phyloP scores from a whole-genome alignment of 2,888 invertebrate species.

The Xestia c-nigrum region DNA sequence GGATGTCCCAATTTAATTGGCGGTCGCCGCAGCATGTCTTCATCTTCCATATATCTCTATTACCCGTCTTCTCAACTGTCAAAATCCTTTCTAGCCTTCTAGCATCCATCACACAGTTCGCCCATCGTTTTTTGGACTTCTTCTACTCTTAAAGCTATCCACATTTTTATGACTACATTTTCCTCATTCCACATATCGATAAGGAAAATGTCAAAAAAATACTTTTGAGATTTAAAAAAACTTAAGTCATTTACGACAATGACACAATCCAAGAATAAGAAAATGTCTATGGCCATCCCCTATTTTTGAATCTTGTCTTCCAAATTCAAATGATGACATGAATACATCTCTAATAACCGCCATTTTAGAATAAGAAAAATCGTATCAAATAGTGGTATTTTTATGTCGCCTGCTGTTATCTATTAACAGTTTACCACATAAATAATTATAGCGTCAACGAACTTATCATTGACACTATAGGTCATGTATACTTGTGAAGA shows the following conservation, averaged over 20 bases:
- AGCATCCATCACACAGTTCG: background rate
- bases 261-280: background rate
- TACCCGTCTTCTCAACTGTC: background rate
- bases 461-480: constrained; percentile 14
- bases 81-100: background rate
- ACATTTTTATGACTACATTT: no score
- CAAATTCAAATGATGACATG: background rate
- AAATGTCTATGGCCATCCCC: background rate
- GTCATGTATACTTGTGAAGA: constrained; percentile 4
- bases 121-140: background rate
- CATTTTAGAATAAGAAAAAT: background rate
- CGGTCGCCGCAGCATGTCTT: background rate
- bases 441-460: constrained; percentile 15
- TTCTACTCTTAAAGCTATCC: background rate
- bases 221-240: background rate
- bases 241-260: background rate
- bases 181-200: background rate
- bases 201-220: background rate
- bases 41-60: background rate
- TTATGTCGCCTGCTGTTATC: background rate
- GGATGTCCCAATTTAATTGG: no score
- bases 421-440: background rate
- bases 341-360: background rate
- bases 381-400: background rate
- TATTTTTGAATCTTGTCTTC: background rate